A percentile compares a stretch with the other conserved stretches of the same genome.
These are phyloP conservation scores for Nasonia vitripennis DNA, from an alignment of 1,140 invertebrate species.

Conservation along the genomic window DNA sequence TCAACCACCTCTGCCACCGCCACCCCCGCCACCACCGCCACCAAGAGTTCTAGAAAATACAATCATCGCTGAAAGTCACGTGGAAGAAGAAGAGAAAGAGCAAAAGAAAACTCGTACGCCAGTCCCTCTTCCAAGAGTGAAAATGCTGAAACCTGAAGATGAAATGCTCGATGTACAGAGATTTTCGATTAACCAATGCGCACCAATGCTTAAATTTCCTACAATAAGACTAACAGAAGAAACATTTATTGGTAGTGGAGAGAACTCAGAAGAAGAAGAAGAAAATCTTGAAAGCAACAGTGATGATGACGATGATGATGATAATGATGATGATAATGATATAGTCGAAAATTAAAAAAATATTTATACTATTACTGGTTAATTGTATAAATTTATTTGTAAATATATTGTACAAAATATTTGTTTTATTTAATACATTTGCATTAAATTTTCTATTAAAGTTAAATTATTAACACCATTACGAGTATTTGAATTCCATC, in stretches of 20 bases:
- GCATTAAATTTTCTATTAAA: background rate
- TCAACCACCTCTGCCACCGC: background rate
- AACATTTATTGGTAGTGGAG: conserved; percentile 69
- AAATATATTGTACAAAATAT: conserved; percentile 26
- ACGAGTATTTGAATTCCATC: background rate
- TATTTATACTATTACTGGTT: background rate
- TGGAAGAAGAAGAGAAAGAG: conserved; percentile 26
- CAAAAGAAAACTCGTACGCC: conserved; percentile 11
- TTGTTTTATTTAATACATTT: background rate
- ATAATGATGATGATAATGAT: conserved; percentile 2
- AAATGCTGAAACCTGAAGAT: conserved; percentile 52
- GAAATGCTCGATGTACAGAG: conserved; percentile 44
- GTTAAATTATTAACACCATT: background rate
- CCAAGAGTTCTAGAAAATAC: background rate
- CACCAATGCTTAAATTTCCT: conserved; percentile 44
- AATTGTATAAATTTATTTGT: background rate
- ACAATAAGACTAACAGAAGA: conserved; percentile 64
- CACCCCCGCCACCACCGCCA: conserved; percentile 15
- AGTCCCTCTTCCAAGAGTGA: conserved; percentile 48
- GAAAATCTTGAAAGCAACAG: conserved; percentile 13
- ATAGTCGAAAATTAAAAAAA: conserved; percentile 19
- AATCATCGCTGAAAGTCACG: background rate
- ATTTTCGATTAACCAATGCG: conserved; percentile 56
- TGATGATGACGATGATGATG: conserved; percentile 19
- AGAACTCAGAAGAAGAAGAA: conserved; percentile 70